Evolutionary conservation across 2,888 invertebrate species (phyloP), one percentile per base, ranked within the genome.

Genomic region (Pristionchus japonicus): DNA sequence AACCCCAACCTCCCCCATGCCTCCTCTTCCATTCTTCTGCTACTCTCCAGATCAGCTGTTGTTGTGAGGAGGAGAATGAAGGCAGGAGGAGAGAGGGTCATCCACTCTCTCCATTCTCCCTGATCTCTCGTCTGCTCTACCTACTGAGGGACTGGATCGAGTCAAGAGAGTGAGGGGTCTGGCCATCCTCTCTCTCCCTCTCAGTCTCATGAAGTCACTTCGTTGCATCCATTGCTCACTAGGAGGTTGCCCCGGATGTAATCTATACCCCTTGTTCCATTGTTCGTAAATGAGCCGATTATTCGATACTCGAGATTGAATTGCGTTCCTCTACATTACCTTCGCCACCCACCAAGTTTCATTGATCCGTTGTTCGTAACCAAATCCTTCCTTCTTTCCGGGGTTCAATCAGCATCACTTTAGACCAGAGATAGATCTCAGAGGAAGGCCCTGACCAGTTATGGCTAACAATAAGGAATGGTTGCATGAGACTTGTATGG

Each of bases 401-500:
- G 57, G 57, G 4, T 7, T 23, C 3, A 57, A 23, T 6, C 43
- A 9, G 43, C 43, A 43, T 57, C 9, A 3, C 3, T 52, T 13
- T 3, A 70, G 23, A 27, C 47, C 27, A 23, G 31, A 40, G 77
- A 77, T 34, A 43, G n/a, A 27, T 40, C 23, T 40, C 27, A 27
- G 17, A 34, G 67, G 43, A 6, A 37, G 37, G 20, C 15, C 34
- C 20, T 77, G 77, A 77, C 77, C 77, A 77, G 77, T 77, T 77
- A 77, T 77, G 43, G 77, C 40, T 40, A 77, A 40, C 43, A 77
- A 47, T 47, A 77, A 77, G 40, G 43, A 77, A 77, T 77, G 74
- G 74, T 77, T 77, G 74, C 43, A 77, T 77, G 40, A 57, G 57
- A 77, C 77, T 77, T 77, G 77, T 77, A 77, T 77, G 77, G 77